Base-by-base conservation (phyloP, 2,888 invertebrate species). In the Mesorhabditis sp. region DNA sequence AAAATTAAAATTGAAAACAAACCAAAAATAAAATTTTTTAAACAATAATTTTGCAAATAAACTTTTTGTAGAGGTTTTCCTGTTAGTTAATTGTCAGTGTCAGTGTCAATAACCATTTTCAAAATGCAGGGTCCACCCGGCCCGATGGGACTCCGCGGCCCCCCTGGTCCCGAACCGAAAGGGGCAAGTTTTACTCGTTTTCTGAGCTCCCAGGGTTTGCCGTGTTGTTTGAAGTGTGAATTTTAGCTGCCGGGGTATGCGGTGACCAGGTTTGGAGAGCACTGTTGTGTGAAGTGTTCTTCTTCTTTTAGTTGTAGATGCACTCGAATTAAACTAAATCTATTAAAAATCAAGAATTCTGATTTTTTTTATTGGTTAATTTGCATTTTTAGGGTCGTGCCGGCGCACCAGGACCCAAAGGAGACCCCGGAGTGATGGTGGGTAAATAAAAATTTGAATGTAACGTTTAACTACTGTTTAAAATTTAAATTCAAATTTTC, bases 71-170 rank as follows among this genome's bases (percentile, higher is more conserved):
- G 2, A 28, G 28, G 28, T 28, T 28, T 28, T 28, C 28, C 2
- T 28, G 2, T 28, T 28, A 28, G 28, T 28, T 28, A 28, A 28
- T 28, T n/a, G n/a, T n/a, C n/a, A n/a, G n/a, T n/a, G n/a, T n/a
- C n/a, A n/a, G n/a, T n/a, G n/a, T n/a, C n/a, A n/a, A n/a, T n/a
- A n/a, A n/a, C n/a, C n/a, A n/a, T 43, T 45, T 5, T 50, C 13
- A 58, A 43, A 28, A 45, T 28, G 61, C 28, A 80, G 68, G 84
- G 84, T 45, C 75, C 82, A 5, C 81, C 80, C 7, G 84, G 84
- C 45, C 80, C 79, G 5, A 81, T 81, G 80, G 82, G 82, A 43
- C 69, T 80, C 15, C 72, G 79, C 65, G 83, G 83, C 10, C 72
- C 75, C 3, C 73, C 78, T 3, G 82, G 82, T 0, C 45, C 62